Evolutionary conservation across 2,797 vertebrate genomes (phyloP).

Genomic region (Gadopsis bispinosus): DNA sequence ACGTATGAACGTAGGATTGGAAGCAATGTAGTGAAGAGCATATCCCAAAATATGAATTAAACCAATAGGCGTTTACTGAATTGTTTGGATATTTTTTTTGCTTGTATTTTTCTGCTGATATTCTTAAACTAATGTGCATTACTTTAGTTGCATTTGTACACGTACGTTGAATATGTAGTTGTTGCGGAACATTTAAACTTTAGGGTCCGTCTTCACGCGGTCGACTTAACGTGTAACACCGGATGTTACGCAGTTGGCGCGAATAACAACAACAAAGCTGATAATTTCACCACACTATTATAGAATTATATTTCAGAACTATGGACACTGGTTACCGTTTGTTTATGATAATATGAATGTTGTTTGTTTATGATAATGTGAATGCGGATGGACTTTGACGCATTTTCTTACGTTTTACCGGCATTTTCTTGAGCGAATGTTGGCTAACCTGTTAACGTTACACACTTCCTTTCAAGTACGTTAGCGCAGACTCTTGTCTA

Average conservation of each 20-base stretch:
- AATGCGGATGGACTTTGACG: background rate
- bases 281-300: fast-evolving
- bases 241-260: constrained; percentile 70
- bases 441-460: background rate
- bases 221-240: constrained; percentile 31
- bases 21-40: background rate
- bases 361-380: background rate
- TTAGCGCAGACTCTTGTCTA: background rate
- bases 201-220: constrained; percentile 30
- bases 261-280: constrained; percentile 69
- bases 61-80: background rate
- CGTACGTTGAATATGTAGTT: background rate
- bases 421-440: background rate
- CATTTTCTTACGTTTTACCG: background rate
- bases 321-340: fast-evolving
- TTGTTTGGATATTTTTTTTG: background rate
- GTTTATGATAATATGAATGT: background rate
- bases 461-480: background rate
- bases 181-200: background rate
- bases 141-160: background rate
- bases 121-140: background rate
- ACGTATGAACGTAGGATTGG: background rate
- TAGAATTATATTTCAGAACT: too few relatives aligned
- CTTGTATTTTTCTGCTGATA: background rate
- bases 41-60: background rate